phyloP scores from a whole-genome alignment of 2,113 vertebrate species.

The Copsychus sechellarum region DNA sequence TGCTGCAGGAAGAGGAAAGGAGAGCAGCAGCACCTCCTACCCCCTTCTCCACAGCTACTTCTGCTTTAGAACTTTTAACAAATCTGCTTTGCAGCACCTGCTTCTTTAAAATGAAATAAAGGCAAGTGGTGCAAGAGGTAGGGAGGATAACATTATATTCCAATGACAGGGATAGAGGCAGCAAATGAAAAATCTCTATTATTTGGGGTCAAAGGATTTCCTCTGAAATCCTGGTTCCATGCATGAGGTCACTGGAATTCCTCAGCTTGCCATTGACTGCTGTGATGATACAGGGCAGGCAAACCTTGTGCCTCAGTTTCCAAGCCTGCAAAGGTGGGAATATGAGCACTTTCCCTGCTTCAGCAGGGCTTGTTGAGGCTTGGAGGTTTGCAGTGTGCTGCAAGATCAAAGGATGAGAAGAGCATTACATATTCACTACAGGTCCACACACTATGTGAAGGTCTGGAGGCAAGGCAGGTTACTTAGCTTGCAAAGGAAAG shows the following conservation, averaged over 20 bases:
- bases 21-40: neutral
- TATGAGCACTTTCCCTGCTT: neutral
- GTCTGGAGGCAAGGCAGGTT: neutral
- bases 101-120: neutral
- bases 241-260: neutral
- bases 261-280: neutral
- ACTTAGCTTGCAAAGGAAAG: constrained; percentile 35
- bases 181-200: neutral
- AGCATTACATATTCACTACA: neutral
- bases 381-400: constrained; percentile 13
- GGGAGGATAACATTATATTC: neutral
- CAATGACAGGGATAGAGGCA: neutral
- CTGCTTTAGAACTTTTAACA: neutral
- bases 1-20: neutral
- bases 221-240: neutral
- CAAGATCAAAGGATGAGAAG: constrained; percentile 40
- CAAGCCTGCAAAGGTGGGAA: neutral
- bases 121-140: neutral
- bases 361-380: constrained; percentile 35
- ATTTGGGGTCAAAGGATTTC: neutral
- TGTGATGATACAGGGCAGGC: neutral
- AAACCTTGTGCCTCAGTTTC: neutral
- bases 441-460: neutral
- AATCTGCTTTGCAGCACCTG: neutral
- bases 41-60: neutral